phyloP scores from a whole-genome alignment of 2,113 vertebrate species.

The Toxostoma redivivum region DNA sequence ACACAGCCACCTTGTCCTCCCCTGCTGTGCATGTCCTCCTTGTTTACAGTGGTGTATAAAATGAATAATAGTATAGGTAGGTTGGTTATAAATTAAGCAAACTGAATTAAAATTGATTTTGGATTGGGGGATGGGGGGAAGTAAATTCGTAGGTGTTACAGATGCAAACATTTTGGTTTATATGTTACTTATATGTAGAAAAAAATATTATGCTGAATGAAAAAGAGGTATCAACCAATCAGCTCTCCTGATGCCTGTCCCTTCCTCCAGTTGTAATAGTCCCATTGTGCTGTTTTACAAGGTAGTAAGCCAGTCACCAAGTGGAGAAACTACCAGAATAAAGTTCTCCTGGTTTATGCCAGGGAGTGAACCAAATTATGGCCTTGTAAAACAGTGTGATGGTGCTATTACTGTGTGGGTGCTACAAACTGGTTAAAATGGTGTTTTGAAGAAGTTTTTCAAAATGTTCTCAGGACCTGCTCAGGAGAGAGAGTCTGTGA shows the following conservation, averaged over 20 bases:
- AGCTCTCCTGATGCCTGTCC: neutral
- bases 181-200: conserved; percentile 56
- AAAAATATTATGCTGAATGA: conserved; percentile 56
- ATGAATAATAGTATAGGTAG: neutral
- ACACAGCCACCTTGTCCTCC: neutral
- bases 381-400: conserved; percentile 45
- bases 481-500: neutral
- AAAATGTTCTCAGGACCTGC: neutral
- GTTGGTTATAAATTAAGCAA: conserved; percentile 25
- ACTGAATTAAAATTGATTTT: conserved; percentile 10
- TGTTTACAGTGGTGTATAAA: neutral
- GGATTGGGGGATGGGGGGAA: neutral
- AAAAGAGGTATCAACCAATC: conserved; percentile 12
- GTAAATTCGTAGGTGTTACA: conserved; percentile 64
- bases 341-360: neutral
- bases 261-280: conserved; percentile 28
- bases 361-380: neutral
- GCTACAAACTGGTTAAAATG: neutral
- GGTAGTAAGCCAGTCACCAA: conserved; percentile 51
- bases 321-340: neutral
- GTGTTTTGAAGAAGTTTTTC: neutral
- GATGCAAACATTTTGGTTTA: conserved; percentile 64
- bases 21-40: neutral
- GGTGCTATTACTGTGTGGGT: neutral
- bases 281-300: conserved; percentile 47